Evolutionary conservation across 1,140 invertebrate species (phyloP).

Genomic region (Trichonephila clavata): DNA sequence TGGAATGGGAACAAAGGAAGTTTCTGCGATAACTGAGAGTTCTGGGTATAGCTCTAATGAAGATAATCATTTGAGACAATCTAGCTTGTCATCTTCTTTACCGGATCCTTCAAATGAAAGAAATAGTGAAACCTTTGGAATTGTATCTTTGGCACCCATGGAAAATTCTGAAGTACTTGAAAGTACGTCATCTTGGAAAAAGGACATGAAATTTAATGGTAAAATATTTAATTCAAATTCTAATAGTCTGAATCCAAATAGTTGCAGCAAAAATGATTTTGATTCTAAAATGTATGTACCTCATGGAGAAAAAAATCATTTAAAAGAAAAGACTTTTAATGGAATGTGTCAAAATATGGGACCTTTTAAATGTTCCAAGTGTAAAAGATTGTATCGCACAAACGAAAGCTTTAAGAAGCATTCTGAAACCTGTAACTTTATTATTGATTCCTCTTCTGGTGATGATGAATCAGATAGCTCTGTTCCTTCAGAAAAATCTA

Average conservation of each 20-base stretch:
- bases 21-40: constrained; percentile 34
- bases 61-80: constrained; percentile 53
- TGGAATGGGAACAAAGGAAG: constrained; percentile 46
- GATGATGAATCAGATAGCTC: constrained; percentile 79
- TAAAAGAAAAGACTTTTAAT: constrained; percentile 17
- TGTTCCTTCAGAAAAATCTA: not conserved
- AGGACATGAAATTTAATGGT: not conserved
- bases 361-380: constrained; percentile 92
- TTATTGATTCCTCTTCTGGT: constrained; percentile 81
- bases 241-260: not conserved
- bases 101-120: not conserved
- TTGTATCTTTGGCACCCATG: not conserved
- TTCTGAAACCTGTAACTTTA: constrained; percentile 86
- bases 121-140: too few relatives aligned
- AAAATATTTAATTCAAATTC: not conserved
- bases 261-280: not conserved
- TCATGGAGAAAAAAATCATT: constrained; percentile 1
- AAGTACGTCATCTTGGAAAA: not conserved
- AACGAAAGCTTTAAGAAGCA: constrained; percentile 92
- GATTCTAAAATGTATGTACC: not conserved
- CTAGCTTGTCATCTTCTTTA: not conserved
- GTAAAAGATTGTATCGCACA: constrained; percentile 93
- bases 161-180: not conserved
- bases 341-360: constrained; percentile 81
- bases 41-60: constrained; percentile 73